Evolutionary conservation across 2,797 vertebrate species (phyloP).

Genomic region (Harpagifer antarcticus): DNA sequence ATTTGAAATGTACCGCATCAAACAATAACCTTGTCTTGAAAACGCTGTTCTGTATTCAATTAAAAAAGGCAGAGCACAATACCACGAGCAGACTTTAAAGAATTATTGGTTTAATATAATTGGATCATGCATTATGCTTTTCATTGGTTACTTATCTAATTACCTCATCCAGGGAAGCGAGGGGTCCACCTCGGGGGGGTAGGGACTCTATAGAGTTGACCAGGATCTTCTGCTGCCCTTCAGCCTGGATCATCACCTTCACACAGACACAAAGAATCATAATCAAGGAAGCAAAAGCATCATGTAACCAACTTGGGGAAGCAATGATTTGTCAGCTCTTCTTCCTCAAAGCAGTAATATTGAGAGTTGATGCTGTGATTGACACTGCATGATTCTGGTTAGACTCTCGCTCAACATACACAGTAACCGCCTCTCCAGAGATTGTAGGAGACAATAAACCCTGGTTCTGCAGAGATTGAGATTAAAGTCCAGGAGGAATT

Average conservation of each 20-base stretch:
- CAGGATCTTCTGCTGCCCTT: slow-evolving; percentile 90
- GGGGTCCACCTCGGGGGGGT: slow-evolving; percentile 85
- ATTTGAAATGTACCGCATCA: too few species aligned
- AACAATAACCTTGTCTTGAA: too few species aligned
- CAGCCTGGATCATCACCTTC: slow-evolving; percentile 89
- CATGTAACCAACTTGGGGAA: background rate
- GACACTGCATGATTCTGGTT: background rate
- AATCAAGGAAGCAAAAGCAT: background rate
- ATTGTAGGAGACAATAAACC: background rate
- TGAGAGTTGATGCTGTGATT: background rate
- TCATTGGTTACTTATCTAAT: background rate
- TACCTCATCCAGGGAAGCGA: slow-evolving; percentile 88
- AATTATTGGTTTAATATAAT: too few species aligned
- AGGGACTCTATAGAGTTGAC: slow-evolving; percentile 91
- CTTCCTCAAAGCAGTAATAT: background rate
- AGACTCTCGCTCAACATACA: background rate
- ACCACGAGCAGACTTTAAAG: too few species aligned
- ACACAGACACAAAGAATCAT: background rate
- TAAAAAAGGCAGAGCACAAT: too few species aligned
- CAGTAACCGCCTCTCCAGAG: background rate
- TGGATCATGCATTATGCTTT: background rate
- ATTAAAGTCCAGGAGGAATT: background rate
- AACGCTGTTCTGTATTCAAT: too few species aligned
- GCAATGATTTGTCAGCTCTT: background rate
- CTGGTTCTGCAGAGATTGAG: background rate